Evolutionary conservation across 1,140 invertebrate species (phyloP).

Genomic region (Mya arenaria): DNA sequence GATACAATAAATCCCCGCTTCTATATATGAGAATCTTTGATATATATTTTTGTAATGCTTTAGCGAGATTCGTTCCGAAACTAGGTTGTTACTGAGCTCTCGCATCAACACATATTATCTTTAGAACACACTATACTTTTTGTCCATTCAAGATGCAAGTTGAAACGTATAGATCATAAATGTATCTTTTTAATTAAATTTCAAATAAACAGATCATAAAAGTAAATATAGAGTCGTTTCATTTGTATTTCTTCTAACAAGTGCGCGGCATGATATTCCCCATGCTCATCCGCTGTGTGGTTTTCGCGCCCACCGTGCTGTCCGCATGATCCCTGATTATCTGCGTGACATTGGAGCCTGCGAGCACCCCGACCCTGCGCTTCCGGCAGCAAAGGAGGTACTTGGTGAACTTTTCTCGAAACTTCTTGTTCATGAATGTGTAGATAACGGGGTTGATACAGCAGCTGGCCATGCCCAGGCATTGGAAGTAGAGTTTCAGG

Average conservation of each 20-base stretch:
- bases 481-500: slow-evolving; percentile 75
- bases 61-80: no score
- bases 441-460: slow-evolving; percentile 94
- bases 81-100: no score
- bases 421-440: slow-evolving; percentile 92
- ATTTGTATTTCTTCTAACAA: background rate
- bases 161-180: no score
- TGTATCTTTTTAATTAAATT: no score
- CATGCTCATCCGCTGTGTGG: slow-evolving; percentile 3
- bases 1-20: no score
- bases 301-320: background rate
- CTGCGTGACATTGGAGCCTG: background rate
- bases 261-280: background rate
- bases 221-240: no score
- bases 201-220: no score
- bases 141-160: no score
- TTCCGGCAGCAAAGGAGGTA: slow-evolving; percentile 57
- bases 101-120: no score
- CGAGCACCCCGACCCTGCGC: background rate
- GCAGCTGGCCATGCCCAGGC: slow-evolving; percentile 86
- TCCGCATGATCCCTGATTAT: background rate
- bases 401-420: slow-evolving; percentile 82
- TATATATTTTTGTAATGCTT: no score
- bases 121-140: no score
- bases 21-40: no score